Evolutionary conservation across 2,888 invertebrate genomes (phyloP), one percentile per base, ranked within the genome.

Genomic region (Sialis lutaria): DNA sequence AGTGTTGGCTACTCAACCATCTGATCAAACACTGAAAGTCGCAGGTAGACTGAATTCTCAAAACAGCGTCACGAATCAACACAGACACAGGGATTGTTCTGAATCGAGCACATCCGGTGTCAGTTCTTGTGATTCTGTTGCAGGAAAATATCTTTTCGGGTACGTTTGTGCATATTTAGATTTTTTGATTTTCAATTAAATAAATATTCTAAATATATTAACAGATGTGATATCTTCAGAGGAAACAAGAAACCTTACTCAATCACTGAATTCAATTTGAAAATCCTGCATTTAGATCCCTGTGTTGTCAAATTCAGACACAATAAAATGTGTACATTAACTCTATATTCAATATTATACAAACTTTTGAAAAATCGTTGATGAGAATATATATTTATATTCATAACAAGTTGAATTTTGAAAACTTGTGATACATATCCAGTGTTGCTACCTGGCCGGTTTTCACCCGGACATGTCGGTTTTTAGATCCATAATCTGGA

Each of bases 61-160:
- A 37, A 12, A 50, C 64, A 64, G 54, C 65, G 22, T 22, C 22
- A 22, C 22, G 22, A 22, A 22, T 61, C 62, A 65, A 59, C 58
- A 71, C 67, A 53, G 73, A 58, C 60, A 74, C 61, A 63, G 74
- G n/a, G 70, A 72, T 52, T 69, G 74, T 56, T 78, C 79, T n/a
- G 86, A 86, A 59, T 85, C 85, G 2, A 82, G 82, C 49, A 85
- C 84, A 1, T 86, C 85, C 51, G 87, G 86, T 40, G 79, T 87
- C 22, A 83, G 85, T 64, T 87, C 86, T 48, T 82, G 79, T 56
- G 87, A 87, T 62, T 86, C 84, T 2, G 77, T 76, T 44, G 68
- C 74, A 31, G 78, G 74, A 50, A 73, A 73, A 59, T 71, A 72
- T 55, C 67, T 69, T 52, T 67, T 75, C 55, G 74, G 73, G 70